Percentiles rank a stretch among this genome's conserved stretches.
These are phyloP conservation scores for Atethmia centrago DNA, from an alignment of 2,888 invertebrate genomes.

Conservation along the genomic window DNA sequence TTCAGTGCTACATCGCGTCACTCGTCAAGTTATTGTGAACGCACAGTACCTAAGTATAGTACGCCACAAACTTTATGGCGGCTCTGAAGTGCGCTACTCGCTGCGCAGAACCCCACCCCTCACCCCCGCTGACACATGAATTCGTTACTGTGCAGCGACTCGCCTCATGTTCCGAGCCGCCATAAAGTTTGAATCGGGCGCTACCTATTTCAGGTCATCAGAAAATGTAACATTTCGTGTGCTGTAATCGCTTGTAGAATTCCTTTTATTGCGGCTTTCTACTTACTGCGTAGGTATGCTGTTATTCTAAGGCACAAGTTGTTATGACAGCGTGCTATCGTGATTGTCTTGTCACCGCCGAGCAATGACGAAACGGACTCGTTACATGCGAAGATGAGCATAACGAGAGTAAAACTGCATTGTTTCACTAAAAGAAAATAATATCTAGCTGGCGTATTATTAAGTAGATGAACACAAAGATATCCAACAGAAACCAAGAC, in stretches of 20 bases:
- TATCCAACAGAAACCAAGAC: constrained; percentile 61
- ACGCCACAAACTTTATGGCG: too few relatives aligned
- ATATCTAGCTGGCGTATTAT: constrained; percentile 51
- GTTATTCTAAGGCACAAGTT: constrained; percentile 59
- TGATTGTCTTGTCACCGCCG: constrained; percentile 65
- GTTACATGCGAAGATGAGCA: constrained; percentile 72
- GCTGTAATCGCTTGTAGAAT: constrained; percentile 10
- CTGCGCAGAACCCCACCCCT: too few relatives aligned
- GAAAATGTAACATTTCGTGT: constrained; percentile 22
- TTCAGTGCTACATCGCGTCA: too few relatives aligned
- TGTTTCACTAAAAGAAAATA: constrained; percentile 61
- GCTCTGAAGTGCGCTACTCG: too few relatives aligned
- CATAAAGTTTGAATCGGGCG: too few relatives aligned
- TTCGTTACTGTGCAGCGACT: too few relatives aligned
- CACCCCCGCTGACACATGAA: too few relatives aligned
- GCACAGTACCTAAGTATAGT: too few relatives aligned
- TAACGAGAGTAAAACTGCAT: constrained; percentile 59
- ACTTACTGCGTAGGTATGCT: constrained; percentile 35
- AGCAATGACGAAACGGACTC: constrained; percentile 68
- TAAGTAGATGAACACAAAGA: constrained; percentile 49
- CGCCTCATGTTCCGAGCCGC: too few relatives aligned
- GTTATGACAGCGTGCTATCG: constrained; percentile 62
- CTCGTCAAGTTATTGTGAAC: too few relatives aligned
- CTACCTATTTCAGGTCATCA: constrained; percentile 26
- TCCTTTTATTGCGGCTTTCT: constrained; percentile 41